Conservation (phyloP, 2,113 vertebrate genomes). For the Blennius ocellaris region DNA sequence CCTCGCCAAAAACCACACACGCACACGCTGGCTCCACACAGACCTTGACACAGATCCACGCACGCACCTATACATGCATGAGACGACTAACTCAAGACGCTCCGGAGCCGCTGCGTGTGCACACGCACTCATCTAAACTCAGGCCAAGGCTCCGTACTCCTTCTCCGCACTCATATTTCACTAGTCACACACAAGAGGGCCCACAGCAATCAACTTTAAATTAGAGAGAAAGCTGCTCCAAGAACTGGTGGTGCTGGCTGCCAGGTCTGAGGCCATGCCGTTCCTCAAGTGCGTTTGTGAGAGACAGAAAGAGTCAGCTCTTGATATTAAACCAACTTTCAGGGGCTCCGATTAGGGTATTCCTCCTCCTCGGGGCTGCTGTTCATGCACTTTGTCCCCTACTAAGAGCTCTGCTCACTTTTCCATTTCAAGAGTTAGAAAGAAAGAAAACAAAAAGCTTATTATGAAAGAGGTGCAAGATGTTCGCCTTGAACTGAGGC, state of each 20-base stretch:
- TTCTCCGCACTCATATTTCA: constrained; percentile 77
- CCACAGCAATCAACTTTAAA: constrained; percentile 79
- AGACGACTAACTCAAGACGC: background rate
- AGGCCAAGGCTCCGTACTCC: constrained; percentile 59
- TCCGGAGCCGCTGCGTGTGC: constrained; percentile 17
- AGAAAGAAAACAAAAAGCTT: no score
- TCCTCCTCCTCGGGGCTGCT: constrained; percentile 48
- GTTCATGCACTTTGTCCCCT: constrained; percentile 47
- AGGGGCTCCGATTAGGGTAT: constrained; percentile 69
- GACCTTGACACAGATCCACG: constrained; percentile 40
- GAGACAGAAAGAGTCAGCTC: constrained; percentile 53
- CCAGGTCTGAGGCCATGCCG: constrained; percentile 72
- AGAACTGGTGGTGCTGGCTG: constrained; percentile 58
- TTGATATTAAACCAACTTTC: constrained; percentile 75
- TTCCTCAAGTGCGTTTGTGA: constrained; percentile 39
- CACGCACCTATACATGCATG: constrained; percentile 36
- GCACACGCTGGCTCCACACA: constrained; percentile 36
- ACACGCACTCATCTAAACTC: constrained; percentile 42
- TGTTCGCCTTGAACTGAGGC: background rate
- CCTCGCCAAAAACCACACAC: constrained; percentile 67
- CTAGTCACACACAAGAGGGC: constrained; percentile 61
- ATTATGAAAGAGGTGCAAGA: background rate
- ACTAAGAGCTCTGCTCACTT: background rate
- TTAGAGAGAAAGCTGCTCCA: constrained; percentile 77
- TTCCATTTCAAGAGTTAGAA: no score